phyloP scores from a whole-genome alignment of 2,797 vertebrate genomes.

The Euthynnus affinis region DNA sequence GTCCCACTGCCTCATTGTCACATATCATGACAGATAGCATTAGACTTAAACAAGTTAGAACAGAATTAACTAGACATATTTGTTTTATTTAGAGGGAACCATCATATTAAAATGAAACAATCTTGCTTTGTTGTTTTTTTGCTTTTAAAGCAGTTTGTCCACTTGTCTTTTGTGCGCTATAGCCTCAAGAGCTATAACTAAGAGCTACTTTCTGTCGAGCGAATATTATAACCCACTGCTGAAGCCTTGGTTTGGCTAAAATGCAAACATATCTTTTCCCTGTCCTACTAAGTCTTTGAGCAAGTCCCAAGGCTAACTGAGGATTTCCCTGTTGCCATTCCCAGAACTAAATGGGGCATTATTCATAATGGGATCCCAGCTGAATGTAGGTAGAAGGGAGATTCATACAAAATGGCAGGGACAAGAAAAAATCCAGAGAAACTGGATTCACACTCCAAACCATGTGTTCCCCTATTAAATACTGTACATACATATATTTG shows the following conservation, averaged over 20 bases:
- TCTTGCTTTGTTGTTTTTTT: constrained; percentile 19
- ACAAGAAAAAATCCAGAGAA: not conserved
- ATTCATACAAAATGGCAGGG: constrained; percentile 22
- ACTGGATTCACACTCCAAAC: constrained; percentile 9
- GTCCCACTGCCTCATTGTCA: constrained; percentile 21
- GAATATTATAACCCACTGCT: constrained; percentile 21
- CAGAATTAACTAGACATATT: constrained; percentile 35
- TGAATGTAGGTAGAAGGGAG: constrained; percentile 83
- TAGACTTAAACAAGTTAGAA: constrained; percentile 22
- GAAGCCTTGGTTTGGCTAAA: constrained; percentile 48
- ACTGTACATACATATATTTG: not conserved
- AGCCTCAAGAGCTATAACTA: constrained; percentile 20
- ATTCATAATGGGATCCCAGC: constrained; percentile 88
- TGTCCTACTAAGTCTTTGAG: constrained; percentile 90
- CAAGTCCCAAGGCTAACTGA: constrained; percentile 86
- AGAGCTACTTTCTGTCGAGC: constrained; percentile 38
- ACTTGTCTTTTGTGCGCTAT: constrained; percentile 12
- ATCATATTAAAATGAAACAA: constrained; percentile 14
- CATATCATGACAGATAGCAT: constrained; percentile 24
- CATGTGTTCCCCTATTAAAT: not conserved
- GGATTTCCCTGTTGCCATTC: constrained; percentile 86
- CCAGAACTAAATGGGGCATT: constrained; percentile 90
- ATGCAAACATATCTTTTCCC: constrained; percentile 82
- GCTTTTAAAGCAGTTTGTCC: constrained; percentile 10
- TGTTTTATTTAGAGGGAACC: constrained; percentile 6